Percentiles rank a stretch among this genome's conserved stretches.
Evolutionary conservation across 2,797 vertebrate species (phyloP).

Genomic region (Anguilla megastoma): DNA sequence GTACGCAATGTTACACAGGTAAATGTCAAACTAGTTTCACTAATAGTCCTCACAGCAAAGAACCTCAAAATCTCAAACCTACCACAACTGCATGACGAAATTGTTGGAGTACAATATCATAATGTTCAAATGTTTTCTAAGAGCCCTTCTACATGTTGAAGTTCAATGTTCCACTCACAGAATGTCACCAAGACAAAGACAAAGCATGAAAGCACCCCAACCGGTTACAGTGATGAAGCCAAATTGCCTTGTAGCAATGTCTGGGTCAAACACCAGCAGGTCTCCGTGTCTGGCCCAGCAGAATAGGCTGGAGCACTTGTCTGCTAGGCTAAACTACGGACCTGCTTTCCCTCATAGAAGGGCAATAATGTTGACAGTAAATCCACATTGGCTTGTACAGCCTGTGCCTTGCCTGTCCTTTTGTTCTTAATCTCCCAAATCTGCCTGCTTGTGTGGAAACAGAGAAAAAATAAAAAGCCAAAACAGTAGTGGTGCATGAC

Average conservation of each 20-base stretch:
- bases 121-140: neutral
- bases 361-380: conserved; percentile 76
- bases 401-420: conserved; percentile 63
- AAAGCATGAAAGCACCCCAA: neutral
- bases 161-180: neutral
- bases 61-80: neutral
- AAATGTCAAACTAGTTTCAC: neutral
- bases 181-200: neutral
- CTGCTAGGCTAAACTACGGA: neutral
- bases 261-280: neutral
- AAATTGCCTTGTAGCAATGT: neutral
- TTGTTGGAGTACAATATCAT: neutral
- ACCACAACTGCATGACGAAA: neutral
- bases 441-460: conserved; percentile 68
- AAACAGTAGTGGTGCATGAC: conserved; percentile 44
- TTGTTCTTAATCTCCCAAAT: conserved; percentile 70
- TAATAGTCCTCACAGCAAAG: too few species aligned
- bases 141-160: neutral
- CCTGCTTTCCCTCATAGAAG: conserved; percentile 56
- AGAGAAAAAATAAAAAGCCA: conserved; percentile 40
- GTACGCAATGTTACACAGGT: neutral
- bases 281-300: neutral
- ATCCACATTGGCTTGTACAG: conserved; percentile 60
- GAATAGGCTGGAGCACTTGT: neutral
- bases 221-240: neutral